These are phyloP conservation scores for Mythimna pallens DNA, from an alignment of 2,888 invertebrate genomes.

Conservation along the genomic window DNA sequence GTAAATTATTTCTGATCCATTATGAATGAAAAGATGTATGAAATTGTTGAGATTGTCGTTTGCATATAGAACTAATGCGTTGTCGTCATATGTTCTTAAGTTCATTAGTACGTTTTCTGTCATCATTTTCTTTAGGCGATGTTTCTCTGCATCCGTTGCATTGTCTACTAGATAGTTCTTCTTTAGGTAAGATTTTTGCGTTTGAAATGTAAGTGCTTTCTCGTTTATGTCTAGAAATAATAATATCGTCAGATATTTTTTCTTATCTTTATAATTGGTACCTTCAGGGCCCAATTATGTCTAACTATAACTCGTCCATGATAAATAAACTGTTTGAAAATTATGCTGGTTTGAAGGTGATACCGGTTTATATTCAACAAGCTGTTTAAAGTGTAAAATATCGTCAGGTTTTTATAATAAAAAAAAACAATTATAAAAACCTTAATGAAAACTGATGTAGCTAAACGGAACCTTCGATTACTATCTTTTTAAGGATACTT, in stretches of 20 bases:
- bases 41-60: conserved; percentile 98
- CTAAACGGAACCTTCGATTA: neutral
- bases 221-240: conserved; percentile 95
- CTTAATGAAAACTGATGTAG: neutral
- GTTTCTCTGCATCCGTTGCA: conserved; percentile 91
- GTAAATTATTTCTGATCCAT: conserved; percentile 95
- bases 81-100: conserved; percentile 95
- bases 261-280: neutral
- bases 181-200: conserved; percentile 94
- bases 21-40: conserved; percentile 96
- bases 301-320: neutral
- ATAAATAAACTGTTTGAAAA: neutral
- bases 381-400: neutral
- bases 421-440: neutral
- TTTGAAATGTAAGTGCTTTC: conserved; percentile 96
- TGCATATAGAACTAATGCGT: conserved; percentile 96
- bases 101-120: conserved; percentile 96
- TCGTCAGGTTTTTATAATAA: neutral
- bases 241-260: conserved; percentile 43
- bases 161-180: conserved; percentile 94
- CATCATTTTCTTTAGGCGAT: conserved; percentile 93
- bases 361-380: neutral
- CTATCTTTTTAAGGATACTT: conserved; percentile 73
- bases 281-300: neutral
- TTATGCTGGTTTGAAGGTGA: neutral